These are phyloP conservation scores for Actinemys pallida DNA, from an alignment of 2,113 vertebrate genomes.

Conservation along the genomic window DNA sequence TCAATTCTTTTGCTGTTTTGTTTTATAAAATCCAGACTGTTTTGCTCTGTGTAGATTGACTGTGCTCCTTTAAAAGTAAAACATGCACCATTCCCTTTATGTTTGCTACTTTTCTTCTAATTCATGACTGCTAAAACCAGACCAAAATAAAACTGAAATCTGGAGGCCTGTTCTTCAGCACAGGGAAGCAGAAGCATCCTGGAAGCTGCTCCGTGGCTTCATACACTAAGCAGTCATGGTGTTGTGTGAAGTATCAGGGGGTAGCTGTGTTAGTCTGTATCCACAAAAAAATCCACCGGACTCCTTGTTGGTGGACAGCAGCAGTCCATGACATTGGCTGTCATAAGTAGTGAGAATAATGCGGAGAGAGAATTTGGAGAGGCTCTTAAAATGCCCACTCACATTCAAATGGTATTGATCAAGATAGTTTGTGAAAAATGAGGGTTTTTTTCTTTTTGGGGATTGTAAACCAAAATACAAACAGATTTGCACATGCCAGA, in stretches of 20 bases:
- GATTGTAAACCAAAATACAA: background rate
- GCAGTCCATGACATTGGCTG: fast-evolving
- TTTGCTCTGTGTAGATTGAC: fast-evolving
- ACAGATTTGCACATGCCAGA: background rate
- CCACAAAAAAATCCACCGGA: too few species aligned
- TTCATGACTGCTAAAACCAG: background rate
- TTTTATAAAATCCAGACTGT: background rate
- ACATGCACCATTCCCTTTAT: fast-evolving
- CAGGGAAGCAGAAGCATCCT: background rate
- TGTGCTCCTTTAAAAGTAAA: background rate
- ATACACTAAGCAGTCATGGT: fast-evolving
- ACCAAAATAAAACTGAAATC: background rate
- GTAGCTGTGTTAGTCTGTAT: too few species aligned
- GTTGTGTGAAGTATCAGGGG: background rate
- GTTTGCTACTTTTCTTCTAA: fast-evolving
- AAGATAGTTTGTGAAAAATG: background rate
- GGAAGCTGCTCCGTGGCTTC: fast-evolving
- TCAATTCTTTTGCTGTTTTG: background rate
- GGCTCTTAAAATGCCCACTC: fast-evolving
- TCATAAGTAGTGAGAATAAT: fast-evolving
- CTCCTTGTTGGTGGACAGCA: fast-evolving
- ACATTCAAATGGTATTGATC: background rate
- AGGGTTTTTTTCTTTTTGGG: background rate
- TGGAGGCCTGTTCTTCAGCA: fast-evolving
- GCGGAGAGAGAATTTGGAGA: background rate